A percentile compares a stretch with the other conserved stretches of the same genome.
phyloP scores from a whole-genome alignment of 2,888 invertebrate genomes.

The Trichacis sp. region DNA sequence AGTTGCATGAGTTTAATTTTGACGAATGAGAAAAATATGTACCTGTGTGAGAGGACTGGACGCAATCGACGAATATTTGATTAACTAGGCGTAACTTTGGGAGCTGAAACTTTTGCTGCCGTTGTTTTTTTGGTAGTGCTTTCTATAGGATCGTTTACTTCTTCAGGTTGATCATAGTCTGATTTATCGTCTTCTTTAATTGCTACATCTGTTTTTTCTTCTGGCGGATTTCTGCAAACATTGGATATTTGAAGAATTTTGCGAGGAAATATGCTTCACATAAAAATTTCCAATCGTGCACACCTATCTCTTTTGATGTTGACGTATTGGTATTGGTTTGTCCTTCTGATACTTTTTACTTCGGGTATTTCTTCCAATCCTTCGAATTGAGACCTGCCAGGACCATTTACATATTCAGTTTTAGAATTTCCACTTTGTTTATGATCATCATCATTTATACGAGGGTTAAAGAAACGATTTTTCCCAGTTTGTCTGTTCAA shows the following conservation, averaged over 20 bases:
- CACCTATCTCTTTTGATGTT: slow-evolving; percentile 78
- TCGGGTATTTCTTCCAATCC: slow-evolving; percentile 66
- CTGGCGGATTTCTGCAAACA: slow-evolving; percentile 14
- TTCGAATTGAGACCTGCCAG: slow-evolving; percentile 72
- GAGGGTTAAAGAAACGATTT: slow-evolving; percentile 38
- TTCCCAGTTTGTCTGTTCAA: slow-evolving; percentile 68
- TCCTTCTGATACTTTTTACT: slow-evolving; percentile 64
- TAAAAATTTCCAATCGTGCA: no score
- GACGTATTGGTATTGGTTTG: slow-evolving; percentile 77
- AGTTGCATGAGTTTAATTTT: slow-evolving; percentile 8
- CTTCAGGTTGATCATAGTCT: slow-evolving; percentile 68
- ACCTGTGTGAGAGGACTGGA: no score
- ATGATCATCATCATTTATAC: slow-evolving; percentile 61
- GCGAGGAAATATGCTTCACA: slow-evolving; percentile 13
- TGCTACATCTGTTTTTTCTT: slow-evolving; percentile 52
- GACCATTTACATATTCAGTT: slow-evolving; percentile 68
- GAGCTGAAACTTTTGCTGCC: slow-evolving; percentile 47
- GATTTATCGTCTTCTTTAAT: slow-evolving; percentile 55
- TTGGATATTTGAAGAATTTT: no score
- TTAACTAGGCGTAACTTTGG: slow-evolving; percentile 59
- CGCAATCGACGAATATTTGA: slow-evolving; percentile 61
- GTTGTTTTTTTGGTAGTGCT: slow-evolving; percentile 52
- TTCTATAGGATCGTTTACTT: slow-evolving; percentile 59
- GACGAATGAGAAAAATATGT: no score
- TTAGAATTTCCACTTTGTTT: slow-evolving; percentile 34